Conservation (phyloP, 2,113 vertebrate genomes). For the Ageneiosus marmoratus region DNA sequence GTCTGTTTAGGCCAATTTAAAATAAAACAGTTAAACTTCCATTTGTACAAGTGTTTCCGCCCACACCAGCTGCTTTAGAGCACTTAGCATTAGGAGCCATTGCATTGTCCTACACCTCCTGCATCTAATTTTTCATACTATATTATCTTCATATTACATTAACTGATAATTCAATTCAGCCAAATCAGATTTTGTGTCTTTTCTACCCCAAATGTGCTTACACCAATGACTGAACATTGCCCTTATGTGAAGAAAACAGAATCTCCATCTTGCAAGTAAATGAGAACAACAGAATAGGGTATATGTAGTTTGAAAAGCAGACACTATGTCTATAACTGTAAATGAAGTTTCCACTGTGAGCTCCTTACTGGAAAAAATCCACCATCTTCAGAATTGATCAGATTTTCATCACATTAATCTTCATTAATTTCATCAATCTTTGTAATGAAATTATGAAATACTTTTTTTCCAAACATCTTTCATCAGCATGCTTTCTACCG, state of each 20-base stretch:
- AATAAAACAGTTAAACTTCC: neutral
- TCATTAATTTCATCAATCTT: neutral
- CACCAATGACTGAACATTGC: neutral
- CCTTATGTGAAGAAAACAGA: neutral
- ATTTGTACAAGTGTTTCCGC: neutral
- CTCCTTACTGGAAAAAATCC: neutral
- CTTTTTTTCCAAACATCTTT: neutral
- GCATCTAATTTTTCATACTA: neutral
- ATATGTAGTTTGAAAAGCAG: neutral
- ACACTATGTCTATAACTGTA: neutral
- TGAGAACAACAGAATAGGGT: neutral
- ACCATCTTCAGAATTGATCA: neutral
- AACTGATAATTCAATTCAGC: neutral
- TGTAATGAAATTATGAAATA: neutral
- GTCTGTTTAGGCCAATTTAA: neutral
- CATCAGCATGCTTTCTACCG: neutral
- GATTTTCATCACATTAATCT: neutral
- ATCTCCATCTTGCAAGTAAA: neutral
- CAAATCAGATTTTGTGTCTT: neutral
- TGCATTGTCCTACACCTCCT: neutral
- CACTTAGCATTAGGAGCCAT: neutral
- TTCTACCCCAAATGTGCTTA: neutral
- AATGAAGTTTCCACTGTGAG: neutral
- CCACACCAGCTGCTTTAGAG: neutral
- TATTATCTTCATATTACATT: neutral